Evolutionary conservation across 2,113 vertebrate species (phyloP).

Genomic region (Lampris megalopsis): DNA sequence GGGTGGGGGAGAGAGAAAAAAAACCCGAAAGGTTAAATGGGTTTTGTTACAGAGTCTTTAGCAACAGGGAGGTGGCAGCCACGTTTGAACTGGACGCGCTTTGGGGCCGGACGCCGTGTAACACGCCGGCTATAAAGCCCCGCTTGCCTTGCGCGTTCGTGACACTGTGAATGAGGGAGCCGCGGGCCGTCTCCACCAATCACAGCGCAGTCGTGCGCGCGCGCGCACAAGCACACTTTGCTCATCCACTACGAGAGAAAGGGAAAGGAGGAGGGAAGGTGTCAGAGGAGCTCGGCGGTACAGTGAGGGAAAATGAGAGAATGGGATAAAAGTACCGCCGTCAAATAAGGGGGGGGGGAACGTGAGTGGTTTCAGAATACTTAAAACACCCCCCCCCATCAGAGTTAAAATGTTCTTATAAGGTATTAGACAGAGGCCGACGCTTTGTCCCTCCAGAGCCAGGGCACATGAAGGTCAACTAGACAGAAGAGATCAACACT

Average conservation of each 20-base stretch:
- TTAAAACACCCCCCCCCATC: background rate
- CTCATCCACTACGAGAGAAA: slow-evolving; percentile 20
- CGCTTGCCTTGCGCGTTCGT: slow-evolving; percentile 44
- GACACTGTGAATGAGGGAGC: slow-evolving; percentile 20
- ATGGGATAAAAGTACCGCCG: no score
- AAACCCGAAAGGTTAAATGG: no score
- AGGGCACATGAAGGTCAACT: slow-evolving; percentile 30
- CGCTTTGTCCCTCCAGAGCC: slow-evolving; percentile 25
- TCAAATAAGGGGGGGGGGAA: no score
- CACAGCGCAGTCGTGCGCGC: slow-evolving; percentile 41
- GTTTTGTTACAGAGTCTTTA: no score
- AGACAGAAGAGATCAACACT: slow-evolving; percentile 47
- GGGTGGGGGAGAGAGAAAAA: no score
- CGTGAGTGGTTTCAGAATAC: background rate
- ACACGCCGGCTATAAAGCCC: slow-evolving; percentile 32
- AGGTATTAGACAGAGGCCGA: slow-evolving; percentile 5
- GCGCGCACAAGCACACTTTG: slow-evolving; percentile 38
- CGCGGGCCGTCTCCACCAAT: slow-evolving; percentile 53
- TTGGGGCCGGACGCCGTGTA: background rate
- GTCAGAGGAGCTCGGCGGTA: no score
- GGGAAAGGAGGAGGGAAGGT: background rate
- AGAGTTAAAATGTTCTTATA: slow-evolving; percentile 9
- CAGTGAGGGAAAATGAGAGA: no score
- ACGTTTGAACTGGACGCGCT: slow-evolving; percentile 6
- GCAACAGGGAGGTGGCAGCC: background rate